Percentiles rank a stretch among this genome's conserved stretches.
phyloP scores from a whole-genome alignment of 2,888 invertebrate genomes.

The Latrodectus hesperus region DNA sequence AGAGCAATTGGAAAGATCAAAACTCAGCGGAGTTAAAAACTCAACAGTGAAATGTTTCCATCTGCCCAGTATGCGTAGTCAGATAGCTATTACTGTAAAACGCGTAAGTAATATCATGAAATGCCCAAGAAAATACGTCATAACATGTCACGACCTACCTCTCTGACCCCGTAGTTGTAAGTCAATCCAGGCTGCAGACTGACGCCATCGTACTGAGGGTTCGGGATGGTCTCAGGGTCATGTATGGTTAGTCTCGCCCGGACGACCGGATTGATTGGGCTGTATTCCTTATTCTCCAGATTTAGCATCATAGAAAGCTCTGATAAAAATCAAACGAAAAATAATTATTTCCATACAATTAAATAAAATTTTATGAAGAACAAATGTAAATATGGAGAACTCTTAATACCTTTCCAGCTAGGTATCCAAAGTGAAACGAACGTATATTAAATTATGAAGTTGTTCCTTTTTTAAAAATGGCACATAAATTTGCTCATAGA shows the following conservation, averaged over 20 bases:
- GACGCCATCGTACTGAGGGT: constrained; percentile 62
- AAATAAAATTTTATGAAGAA: neutral
- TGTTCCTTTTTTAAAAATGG: too few relatives aligned
- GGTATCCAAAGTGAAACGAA: too few relatives aligned
- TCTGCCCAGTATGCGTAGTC: too few relatives aligned
- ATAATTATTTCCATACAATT: neutral
- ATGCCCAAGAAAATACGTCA: too few relatives aligned
- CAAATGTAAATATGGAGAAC: neutral
- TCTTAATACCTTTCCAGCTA: too few relatives aligned
- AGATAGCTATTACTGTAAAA: too few relatives aligned
- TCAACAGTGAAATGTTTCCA: neutral
- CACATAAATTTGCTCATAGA: too few relatives aligned
- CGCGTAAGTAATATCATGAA: too few relatives aligned
- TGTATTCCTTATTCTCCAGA: constrained; percentile 49
- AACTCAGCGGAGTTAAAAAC: neutral
- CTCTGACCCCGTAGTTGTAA: constrained; percentile 59
- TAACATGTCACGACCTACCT: constrained; percentile 11
- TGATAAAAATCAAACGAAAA: neutral
- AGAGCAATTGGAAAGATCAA: neutral
- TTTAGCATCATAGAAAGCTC: constrained; percentile 56
- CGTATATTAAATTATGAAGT: too few relatives aligned
- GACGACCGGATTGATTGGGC: constrained; percentile 39
- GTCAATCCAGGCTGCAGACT: constrained; percentile 52
- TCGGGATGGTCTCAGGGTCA: constrained; percentile 42
- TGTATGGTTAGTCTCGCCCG: constrained; percentile 63